Base-by-base conservation (phyloP, 2,113 vertebrate genomes). In the Nycticorax nycticorax region DNA sequence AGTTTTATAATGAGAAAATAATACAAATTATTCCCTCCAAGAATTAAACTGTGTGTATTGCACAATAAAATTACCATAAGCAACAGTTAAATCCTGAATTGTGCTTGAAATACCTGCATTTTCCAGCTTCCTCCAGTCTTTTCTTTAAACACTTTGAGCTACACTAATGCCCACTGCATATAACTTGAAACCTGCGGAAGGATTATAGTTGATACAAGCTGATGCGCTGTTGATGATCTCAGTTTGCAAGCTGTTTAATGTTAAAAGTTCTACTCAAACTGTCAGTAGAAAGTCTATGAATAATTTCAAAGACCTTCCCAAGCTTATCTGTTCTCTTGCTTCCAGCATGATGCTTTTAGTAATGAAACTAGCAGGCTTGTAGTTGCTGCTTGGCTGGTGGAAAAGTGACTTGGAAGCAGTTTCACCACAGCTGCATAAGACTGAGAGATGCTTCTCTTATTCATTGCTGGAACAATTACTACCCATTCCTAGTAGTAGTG, bases 211-310 rank as follows among this genome's bases (percentile, higher is more conserved):
- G 15, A 33, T 81, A 50, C 14, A 68, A 80, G 60, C 59, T 89
- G 96, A 88, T 97, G 95, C 20, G 23, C 82, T 86, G 90, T 28
- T 88, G 92, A 91, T 94, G 83, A 83, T 91, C 67, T 85, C 59
- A 23, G 85, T 95, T 93, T 96, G 63, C 90, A 90, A 92, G 88
- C 93, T 90, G 89, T 93, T 94, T 93, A 88, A 92, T 80, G 84
- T 67, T 93, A 73, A 86, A 95, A 93, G 87, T 95, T 95, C 82
- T 80, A 67, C 85, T 84, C 78, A 73, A 94, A 55, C 85, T 84
- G 68, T 81, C 85, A 80, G 82, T 47, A 67, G 63, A 89, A 94
- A 80, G 52, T 35, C 75, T 59, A 53, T 94, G 92, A 93, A 92
- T 88, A 92, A 92, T 96, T 96, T 95, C 59, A 57, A 88, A 95